Evolutionary conservation across 1,140 invertebrate genomes (phyloP).

Genomic region (Kradibia gibbosae): DNA sequence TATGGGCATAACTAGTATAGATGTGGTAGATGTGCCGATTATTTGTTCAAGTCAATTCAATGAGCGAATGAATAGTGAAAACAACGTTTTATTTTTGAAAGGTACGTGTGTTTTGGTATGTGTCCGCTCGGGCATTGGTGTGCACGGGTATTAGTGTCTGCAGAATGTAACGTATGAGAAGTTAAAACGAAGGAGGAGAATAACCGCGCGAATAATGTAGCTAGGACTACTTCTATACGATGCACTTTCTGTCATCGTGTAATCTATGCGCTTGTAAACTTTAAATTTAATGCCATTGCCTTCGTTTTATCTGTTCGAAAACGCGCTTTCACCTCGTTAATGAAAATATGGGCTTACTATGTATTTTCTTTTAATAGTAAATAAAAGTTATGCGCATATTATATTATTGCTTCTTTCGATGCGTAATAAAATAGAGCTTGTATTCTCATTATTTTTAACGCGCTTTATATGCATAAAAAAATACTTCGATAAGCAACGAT

Average conservation of each 20-base stretch:
- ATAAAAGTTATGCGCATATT: background rate
- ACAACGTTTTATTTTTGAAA: background rate
- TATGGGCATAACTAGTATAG: no score
- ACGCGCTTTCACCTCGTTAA: conserved; percentile 12
- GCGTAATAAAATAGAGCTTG: no score
- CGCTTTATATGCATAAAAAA: no score
- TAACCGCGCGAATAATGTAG: conserved; percentile 30
- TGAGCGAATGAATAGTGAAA: background rate
- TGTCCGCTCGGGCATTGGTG: background rate
- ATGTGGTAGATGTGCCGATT: no score
- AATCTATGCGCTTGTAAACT: conserved; percentile 39
- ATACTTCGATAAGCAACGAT: no score
- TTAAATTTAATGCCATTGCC: conserved; percentile 21
- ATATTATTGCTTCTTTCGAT: background rate
- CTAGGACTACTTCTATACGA: conserved; percentile 7
- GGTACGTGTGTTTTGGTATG: background rate
- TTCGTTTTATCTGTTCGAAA: background rate
- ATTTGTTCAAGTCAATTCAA: no score
- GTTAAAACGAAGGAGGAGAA: conserved; percentile 6
- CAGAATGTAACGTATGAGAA: background rate
- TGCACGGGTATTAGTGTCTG: background rate
- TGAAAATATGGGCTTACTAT: conserved; percentile 4
- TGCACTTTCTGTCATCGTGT: conserved; percentile 32
- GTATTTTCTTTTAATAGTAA: conserved; percentile 12
- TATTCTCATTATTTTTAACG: no score